Base-by-base conservation (phyloP, 2,797 vertebrate genomes). In the Sylvia borin region DNA sequence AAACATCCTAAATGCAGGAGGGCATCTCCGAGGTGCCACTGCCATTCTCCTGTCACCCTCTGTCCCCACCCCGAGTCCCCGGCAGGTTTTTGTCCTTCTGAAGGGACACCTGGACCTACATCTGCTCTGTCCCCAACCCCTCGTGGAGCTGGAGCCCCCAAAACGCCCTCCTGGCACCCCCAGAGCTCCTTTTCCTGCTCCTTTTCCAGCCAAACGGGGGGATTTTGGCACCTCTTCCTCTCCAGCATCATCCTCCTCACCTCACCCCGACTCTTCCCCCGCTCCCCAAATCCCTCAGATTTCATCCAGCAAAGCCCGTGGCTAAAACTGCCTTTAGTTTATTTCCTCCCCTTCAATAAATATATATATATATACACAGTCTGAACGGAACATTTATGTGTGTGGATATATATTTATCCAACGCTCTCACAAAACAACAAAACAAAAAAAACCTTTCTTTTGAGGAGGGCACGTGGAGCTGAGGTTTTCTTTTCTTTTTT, bases 291-390 rank as follows among this genome's bases (percentile, higher is more conserved):
- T 11, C 1, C 3, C 13, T 11, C 27, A 1, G 5, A 29, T 78
- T 81, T 93, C 83, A 70, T 79, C 92, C 70, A 72, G 65, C 82
- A 80, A 91, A 93, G 87, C 95, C 96, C 77, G 20, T 84, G 88
- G 79, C 84, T 95, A 94, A 97, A 94, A 87, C 34, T 90, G 92
- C 94, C 90, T 95, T 95, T 96, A 90, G 92, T 85, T 97, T 92
- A 18, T 89, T 95, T 97, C 94, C 92, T 95, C 64, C 75, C 90
- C 88, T 87, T 92, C 92, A 89, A 82, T 91, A 81, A 96, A 97
- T 97, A 96, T 88, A 96, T 97, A 96, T 95, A 96, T 95, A 96
- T 97, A n/a, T n/a, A 97, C 95, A 97, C 97, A 97, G 67, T 92
- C 90, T 91, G 88, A 87, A 94, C 65, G 54, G 74, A 75, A 61